Percentiles rank a stretch among this genome's conserved stretches.
Evolutionary conservation across 2,888 invertebrate species (phyloP).

Genomic region (Argyresthia goedartella): DNA sequence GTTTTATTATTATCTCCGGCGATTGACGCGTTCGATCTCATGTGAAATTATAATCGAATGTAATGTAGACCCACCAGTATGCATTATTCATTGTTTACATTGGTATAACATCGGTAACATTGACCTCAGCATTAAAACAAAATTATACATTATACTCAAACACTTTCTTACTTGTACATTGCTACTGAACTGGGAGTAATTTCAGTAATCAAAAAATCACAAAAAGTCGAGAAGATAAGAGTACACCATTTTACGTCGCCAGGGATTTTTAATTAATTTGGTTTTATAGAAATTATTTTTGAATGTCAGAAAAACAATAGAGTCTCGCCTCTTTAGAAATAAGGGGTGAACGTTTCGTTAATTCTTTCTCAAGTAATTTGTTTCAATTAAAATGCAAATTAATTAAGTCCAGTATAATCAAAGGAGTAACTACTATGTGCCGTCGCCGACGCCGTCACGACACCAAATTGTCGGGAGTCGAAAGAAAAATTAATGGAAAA

Average conservation of each 20-base stretch:
- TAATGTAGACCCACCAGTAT: constrained; percentile 22
- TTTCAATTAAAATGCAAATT: constrained; percentile 68
- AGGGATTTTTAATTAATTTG: too few species aligned
- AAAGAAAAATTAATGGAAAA: constrained; percentile 71
- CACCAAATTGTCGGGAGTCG: constrained; percentile 74
- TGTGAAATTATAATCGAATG: constrained; percentile 46
- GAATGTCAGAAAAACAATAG: not conserved
- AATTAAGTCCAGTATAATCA: constrained; percentile 64
- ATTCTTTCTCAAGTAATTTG: constrained; percentile 48
- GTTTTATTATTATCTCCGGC: constrained; percentile 6
- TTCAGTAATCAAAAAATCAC: too few species aligned
- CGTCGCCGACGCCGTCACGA: constrained; percentile 42
- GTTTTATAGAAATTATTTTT: too few species aligned
- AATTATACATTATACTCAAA: too few species aligned
- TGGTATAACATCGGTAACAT: constrained; percentile 16
- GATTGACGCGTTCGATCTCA: constrained; percentile 30
- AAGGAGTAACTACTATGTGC: constrained; percentile 65
- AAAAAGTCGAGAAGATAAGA: too few species aligned
- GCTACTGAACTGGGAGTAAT: too few species aligned
- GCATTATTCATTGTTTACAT: constrained; percentile 45
- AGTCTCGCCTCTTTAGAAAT: not conserved
- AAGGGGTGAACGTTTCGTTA: constrained; percentile 13
- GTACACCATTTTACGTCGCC: too few species aligned
- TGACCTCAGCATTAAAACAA: constrained; percentile 22
- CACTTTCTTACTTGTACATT: too few species aligned